These are phyloP conservation scores for Lycodopsis pacificus DNA, from an alignment of 2,797 vertebrate genomes.

Conservation along the genomic window DNA sequence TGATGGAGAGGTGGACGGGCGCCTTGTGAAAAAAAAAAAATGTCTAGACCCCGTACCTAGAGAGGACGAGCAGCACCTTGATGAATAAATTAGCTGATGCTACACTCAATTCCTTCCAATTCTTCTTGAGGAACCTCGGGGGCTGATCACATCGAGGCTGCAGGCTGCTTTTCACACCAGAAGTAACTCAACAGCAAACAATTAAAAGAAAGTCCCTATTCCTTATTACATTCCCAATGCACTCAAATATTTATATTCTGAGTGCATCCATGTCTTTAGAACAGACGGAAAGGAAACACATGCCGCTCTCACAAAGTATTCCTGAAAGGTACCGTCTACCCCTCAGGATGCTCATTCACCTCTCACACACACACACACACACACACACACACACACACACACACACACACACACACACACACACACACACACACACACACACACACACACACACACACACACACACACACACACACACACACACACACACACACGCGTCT, in stretches of 20 bases:
- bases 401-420: slow-evolving; percentile 5
- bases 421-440: slow-evolving; percentile 5
- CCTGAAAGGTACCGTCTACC: not conserved
- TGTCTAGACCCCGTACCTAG: not conserved
- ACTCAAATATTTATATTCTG: not conserved
- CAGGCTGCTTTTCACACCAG: not conserved
- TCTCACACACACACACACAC: slow-evolving; percentile 12
- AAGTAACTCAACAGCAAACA: not conserved
- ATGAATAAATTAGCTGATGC: not conserved
- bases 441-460: slow-evolving; percentile 6
- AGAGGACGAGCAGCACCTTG: not conserved
- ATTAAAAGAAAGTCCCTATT: not conserved
- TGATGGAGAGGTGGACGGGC: not conserved
- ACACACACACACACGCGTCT: slow-evolving; percentile 10
- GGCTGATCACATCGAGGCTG: not conserved
- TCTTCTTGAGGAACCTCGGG: not conserved
- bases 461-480: slow-evolving; percentile 6
- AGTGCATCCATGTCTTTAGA: too few species aligned
- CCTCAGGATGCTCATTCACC: slow-evolving; percentile 17
- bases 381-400: slow-evolving; percentile 4
- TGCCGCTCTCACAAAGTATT: not conserved
- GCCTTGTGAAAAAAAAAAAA: not conserved
- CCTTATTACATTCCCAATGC: not conserved
- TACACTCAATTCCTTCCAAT: not conserved
- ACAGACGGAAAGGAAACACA: not conserved